Evolutionary conservation across 1,140 invertebrate species (phyloP).

Genomic region (Drosophila funebris): DNA sequence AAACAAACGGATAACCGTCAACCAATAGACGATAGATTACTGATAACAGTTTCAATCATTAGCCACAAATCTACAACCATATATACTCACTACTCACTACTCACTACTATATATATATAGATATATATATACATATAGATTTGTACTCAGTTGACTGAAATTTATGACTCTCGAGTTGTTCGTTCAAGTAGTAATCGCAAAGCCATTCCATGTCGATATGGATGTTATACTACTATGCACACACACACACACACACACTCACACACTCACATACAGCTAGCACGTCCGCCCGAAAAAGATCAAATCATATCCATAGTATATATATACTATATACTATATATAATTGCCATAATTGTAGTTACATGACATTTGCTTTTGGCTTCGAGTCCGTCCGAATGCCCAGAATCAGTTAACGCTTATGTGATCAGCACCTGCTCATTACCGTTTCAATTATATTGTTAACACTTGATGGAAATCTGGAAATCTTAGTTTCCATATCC

Average conservation of each 20-base stretch:
- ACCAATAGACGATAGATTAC: conserved; percentile 20
- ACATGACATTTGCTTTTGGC: no score
- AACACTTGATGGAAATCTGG: neutral
- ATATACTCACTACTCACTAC: no score
- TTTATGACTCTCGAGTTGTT: conserved; percentile 29
- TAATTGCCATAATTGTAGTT: no score
- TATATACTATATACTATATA: neutral
- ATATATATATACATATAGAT: neutral
- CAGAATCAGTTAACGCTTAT: neutral
- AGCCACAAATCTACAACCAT: conserved; percentile 3
- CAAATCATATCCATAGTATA: neutral
- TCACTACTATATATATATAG: neutral
- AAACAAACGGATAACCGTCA: conserved; percentile 11
- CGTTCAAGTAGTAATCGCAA: conserved; percentile 17
- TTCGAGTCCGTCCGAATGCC: no score
- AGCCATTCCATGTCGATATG: conserved; percentile 13
- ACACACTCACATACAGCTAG: neutral
- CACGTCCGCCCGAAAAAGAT: conserved; percentile 2
- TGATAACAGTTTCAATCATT: conserved; percentile 23
- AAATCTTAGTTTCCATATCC: neutral
- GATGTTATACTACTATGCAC: neutral
- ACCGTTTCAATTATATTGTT: neutral
- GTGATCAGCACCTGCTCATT: neutral
- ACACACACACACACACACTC: neutral
- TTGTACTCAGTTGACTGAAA: conserved; percentile 1